phyloP scores from a whole-genome alignment of 2,888 invertebrate species.

The Gnatocerus cornutus region DNA sequence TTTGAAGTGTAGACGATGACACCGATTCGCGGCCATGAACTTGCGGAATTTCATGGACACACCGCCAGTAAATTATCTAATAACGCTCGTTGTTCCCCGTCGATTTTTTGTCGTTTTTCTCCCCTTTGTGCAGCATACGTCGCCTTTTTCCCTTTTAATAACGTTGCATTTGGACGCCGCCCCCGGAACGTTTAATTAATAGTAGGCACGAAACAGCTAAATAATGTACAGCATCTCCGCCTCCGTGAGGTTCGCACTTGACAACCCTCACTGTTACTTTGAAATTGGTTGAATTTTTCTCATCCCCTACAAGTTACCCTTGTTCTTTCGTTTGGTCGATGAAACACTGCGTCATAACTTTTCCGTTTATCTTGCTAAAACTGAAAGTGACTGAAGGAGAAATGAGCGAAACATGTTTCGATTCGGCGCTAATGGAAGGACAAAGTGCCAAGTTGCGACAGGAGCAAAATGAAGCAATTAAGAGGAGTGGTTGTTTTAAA shows the following conservation, averaged over 20 bases:
- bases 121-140: not conserved
- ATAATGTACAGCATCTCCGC: slow-evolving; percentile 1
- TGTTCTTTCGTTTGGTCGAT: not conserved
- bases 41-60: not conserved
- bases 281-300: slow-evolving; percentile 2
- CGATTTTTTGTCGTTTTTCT: too few species aligned
- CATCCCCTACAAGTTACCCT: not conserved
- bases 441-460: slow-evolving; percentile 2
- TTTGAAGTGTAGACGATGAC: not conserved
- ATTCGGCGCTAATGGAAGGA: slow-evolving; percentile 2
- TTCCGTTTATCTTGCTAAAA: slow-evolving; percentile 2
- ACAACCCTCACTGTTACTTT: not conserved
- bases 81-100: too few species aligned
- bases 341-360: not conserved
- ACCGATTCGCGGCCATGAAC: not conserved
- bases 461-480: slow-evolving; percentile 1
- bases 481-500: not conserved
- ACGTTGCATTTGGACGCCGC: not conserved
- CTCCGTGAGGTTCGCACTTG: slow-evolving; percentile 1
- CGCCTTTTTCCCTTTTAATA: not conserved
- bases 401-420: slow-evolving; percentile 4
- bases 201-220: slow-evolving; percentile 1
- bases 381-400: not conserved
- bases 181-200: slow-evolving; percentile 4
- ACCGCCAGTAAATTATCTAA: not conserved